Conservation (phyloP, 2,797 vertebrate genomes). For the Smutsia temminckii region DNA sequence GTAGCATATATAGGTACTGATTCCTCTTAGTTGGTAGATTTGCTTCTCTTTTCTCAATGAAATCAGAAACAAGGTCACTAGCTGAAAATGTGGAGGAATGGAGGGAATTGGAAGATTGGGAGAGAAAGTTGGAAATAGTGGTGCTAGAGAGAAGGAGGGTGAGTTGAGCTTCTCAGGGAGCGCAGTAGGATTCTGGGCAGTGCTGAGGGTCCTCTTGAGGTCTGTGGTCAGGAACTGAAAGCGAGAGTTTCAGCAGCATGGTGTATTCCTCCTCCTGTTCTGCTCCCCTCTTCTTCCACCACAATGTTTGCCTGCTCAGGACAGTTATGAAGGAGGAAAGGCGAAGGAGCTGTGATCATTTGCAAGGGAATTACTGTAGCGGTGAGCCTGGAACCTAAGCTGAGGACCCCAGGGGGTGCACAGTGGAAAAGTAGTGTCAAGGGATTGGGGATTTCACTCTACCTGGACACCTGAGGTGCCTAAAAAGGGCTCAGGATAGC, state of each 20-base stretch:
- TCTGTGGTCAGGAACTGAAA: background rate
- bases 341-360: background rate
- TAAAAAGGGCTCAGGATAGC: background rate
- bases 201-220: background rate
- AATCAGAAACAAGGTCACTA: background rate
- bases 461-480: background rate
- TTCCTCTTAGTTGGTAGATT: too few relatives aligned
- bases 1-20: accelerated
- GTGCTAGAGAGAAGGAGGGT: background rate
- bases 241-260: background rate
- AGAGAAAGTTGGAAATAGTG: background rate
- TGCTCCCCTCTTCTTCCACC: background rate
- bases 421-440: accelerated
- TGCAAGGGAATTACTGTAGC: too few relatives aligned
- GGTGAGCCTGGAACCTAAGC: background rate
- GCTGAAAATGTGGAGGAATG: background rate
- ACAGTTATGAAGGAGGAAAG: background rate
- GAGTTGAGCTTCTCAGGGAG: background rate
- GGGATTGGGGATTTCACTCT: background rate
- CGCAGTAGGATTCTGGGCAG: background rate
- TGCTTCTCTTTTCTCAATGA: background rate
- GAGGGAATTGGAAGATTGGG: background rate
- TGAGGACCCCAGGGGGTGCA: background rate
- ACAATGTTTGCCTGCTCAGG: background rate
- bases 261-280: background rate